Evolutionary conservation across 1,140 invertebrate species (phyloP), one percentile per base, ranked within the genome.

Genomic region (Leptinotarsa texana): DNA sequence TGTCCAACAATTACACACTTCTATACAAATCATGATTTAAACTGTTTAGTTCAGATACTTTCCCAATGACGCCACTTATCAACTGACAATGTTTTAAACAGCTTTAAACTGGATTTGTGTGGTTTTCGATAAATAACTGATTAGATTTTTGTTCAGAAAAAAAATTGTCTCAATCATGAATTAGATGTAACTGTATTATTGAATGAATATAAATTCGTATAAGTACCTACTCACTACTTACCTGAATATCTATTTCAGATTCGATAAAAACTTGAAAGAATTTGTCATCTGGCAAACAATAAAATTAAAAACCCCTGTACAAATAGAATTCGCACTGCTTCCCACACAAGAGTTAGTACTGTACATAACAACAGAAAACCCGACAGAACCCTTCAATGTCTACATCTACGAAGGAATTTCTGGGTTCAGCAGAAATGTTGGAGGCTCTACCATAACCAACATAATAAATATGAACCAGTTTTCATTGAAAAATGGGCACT

Each of bases 301-400:
- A 67, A n/a, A 69, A 27, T 48, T 79, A 27, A 74, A 73, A 73
- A 74, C 75, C 5, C 82, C 82, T 21, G 72, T 77, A 8, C 73
- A 82, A 75, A 75, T 83, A 3, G 72, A 82, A 71, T 80, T 83
- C 69, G 69, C 74, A 33, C 66, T 78, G 13, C 72, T 83, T 47
- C 78, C 82, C 13, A 77, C 80, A 63, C 76, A 81, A 24, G 81
- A 83, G 76, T 75, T 83, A 42, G 65, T 82, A 42, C 72, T 83
- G n/a, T 82, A 82, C 69, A 72, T 82, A 13, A 69, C 81, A 61
- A 79, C 76, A n/a, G 75, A 80, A 48, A 80, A 75, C 73, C 79
- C 77, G 5, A 75, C 78, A 11, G 75, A 81, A 66, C 75, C 80
- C 8, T 71, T 82, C 18, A 18, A 72, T 17, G 67, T 82, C 57